phyloP scores from a whole-genome alignment of 2,888 invertebrate species.

The Perdita meconis region DNA sequence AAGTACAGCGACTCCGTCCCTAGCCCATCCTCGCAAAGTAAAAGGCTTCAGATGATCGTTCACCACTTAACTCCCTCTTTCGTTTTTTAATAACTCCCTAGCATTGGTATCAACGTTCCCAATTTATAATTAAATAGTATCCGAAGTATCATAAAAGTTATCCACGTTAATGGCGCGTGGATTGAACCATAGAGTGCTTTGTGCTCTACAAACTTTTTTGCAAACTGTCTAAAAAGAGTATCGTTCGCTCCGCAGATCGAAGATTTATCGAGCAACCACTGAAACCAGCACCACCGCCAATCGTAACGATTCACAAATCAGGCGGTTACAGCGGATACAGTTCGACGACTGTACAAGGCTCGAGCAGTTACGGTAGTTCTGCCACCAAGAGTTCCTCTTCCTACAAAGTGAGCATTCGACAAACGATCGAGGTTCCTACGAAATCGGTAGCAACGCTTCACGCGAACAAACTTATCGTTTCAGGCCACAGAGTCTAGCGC shows the following conservation, averaged over 20 bases:
- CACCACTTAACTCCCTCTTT: no score
- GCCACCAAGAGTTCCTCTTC: conserved; percentile 72
- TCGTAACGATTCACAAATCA: conserved; percentile 84
- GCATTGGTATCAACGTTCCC: no score
- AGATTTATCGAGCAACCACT: conserved; percentile 94
- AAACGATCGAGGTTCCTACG: no score
- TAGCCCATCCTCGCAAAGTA: no score
- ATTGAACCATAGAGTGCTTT: background rate
- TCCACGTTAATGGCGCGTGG: no score
- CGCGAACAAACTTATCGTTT: conserved; percentile 3
- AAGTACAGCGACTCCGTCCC: no score
- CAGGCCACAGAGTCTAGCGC: conserved; percentile 64
- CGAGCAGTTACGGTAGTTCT: conserved; percentile 66
- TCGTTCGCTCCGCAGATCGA: conserved; percentile 86
- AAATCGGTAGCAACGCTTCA: no score
- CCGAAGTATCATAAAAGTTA: no score
- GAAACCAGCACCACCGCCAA: conserved; percentile 90
- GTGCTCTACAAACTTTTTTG: no score
- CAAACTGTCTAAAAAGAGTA: background rate
- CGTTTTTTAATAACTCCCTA: no score
- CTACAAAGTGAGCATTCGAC: conserved; percentile 65
- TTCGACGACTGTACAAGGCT: conserved; percentile 82
- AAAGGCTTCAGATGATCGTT: no score
- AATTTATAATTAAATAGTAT: no score
- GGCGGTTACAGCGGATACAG: conserved; percentile 82